These are phyloP conservation scores for Hybognathus amarus DNA, from an alignment of 2,797 vertebrate genomes.

Conservation along the genomic window DNA sequence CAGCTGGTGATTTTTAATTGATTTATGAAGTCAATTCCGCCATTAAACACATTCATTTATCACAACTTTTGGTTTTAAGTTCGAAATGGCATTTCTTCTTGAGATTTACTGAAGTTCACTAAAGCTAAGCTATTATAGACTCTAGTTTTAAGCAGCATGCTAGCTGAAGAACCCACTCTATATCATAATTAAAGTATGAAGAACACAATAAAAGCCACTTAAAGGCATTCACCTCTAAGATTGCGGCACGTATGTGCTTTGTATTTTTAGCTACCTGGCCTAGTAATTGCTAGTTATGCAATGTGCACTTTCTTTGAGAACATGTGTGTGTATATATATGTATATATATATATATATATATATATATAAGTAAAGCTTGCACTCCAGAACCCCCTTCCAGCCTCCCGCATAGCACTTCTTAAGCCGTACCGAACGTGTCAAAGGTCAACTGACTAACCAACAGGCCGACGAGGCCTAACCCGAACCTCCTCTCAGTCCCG, in stretches of 20 bases:
- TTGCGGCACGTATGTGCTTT: background rate
- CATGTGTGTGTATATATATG: background rate
- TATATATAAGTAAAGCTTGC: constrained; percentile 1
- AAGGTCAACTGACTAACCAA: constrained; percentile 18
- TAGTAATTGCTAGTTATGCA: constrained; percentile 6
- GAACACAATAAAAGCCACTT: constrained; percentile 22
- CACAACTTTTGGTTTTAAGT: background rate
- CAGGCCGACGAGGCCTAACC: background rate
- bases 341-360: background rate
- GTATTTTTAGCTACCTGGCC: constrained; percentile 16
- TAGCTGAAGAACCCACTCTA: background rate
- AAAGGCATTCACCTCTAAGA: background rate
- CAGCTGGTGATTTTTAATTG: background rate
- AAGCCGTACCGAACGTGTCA: background rate
- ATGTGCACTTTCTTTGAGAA: background rate
- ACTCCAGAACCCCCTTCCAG: background rate
- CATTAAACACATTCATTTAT: background rate
- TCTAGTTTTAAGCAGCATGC: background rate
- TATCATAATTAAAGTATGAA: background rate
- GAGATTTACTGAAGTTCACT: background rate
- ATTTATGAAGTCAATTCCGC: background rate
- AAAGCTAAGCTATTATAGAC: background rate
- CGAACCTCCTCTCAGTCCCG: background rate
- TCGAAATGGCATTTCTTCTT: background rate
- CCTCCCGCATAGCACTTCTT: background rate